Evolutionary conservation across 1,140 invertebrate species (phyloP), one percentile per base, ranked within the genome.

Genomic region (Zaprionus africanus): DNA sequence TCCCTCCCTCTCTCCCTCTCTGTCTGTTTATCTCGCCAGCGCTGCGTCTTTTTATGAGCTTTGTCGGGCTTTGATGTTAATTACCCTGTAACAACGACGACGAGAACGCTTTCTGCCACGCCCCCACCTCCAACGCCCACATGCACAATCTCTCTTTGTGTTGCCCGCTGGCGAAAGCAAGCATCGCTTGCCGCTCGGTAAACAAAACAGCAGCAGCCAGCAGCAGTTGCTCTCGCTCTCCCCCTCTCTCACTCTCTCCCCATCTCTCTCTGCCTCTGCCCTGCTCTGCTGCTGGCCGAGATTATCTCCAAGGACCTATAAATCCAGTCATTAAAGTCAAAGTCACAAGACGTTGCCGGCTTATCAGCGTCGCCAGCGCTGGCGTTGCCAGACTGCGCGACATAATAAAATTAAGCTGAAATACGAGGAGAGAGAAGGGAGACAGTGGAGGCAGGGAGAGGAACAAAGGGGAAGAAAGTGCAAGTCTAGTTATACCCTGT

Each of bases 251-350:
- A 22, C 46, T 11, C 41, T 17, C 43, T 36, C 28, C 11, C 34
- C 22, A 38, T 28, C 26, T 36, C 46, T 28, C 60, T 15, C 1
- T 34, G 5, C 6, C 36, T 17, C 4, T 49, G 49, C 38, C 2
- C 38, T n/a, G 41, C 41, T 17, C n/a, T 17, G 41, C 41, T 46
- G 41, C 41, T 84, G 74, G 74, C 79, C 85, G 66, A 91, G 91
- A 92, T 92, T 92, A 92, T 92, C 91, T 92, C 91, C 70, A 91
- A 92, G 91, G 91, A 92, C 91, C 91, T 92, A 92, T 92, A 92
- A 92, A 92, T 92, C 91, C 91, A 92, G 91, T 92, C 88, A 92
- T 92, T 92, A 92, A 92, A 92, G 91, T 92, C 91, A 92, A 92
- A 92, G 91, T 92, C 91, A 92, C 91, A 92, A 92, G 85, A 88